Conservation (phyloP, 2,113 vertebrate species). For the Daboia siamensis region DNA sequence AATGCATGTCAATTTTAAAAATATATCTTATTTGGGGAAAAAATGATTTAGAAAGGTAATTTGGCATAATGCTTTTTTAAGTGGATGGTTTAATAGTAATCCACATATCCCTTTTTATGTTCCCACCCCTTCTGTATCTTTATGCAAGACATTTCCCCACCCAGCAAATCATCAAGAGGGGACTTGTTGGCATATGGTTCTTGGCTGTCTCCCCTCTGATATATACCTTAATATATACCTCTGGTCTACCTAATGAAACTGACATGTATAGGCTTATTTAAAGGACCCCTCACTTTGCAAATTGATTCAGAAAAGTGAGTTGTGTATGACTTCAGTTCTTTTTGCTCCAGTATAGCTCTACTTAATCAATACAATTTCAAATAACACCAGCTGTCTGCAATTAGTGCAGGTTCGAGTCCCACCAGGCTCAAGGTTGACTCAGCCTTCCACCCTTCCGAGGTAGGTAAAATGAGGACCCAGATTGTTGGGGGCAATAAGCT, state of each 20-base stretch:
- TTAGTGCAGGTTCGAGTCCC: too few species aligned
- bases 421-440: too few species aligned
- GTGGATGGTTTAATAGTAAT: background rate
- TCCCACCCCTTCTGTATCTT: background rate
- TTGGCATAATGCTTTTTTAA: background rate
- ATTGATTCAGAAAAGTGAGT: background rate
- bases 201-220: background rate
- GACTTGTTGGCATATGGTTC: background rate
- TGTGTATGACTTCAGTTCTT: background rate
- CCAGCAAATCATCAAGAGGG: background rate
- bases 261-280: background rate
- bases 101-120: background rate
- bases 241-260: background rate
- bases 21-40: background rate
- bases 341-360: background rate
- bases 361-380: background rate
- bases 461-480: too few species aligned
- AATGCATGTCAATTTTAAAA: background rate
- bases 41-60: background rate
- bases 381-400: too few species aligned
- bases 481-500: too few species aligned
- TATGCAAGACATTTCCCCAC: background rate
- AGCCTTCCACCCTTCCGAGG: too few species aligned
- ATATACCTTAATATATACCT: background rate
- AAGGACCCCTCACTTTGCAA: background rate